phyloP scores from a whole-genome alignment of 1,140 invertebrate species.

The Camponotus floridanus region DNA sequence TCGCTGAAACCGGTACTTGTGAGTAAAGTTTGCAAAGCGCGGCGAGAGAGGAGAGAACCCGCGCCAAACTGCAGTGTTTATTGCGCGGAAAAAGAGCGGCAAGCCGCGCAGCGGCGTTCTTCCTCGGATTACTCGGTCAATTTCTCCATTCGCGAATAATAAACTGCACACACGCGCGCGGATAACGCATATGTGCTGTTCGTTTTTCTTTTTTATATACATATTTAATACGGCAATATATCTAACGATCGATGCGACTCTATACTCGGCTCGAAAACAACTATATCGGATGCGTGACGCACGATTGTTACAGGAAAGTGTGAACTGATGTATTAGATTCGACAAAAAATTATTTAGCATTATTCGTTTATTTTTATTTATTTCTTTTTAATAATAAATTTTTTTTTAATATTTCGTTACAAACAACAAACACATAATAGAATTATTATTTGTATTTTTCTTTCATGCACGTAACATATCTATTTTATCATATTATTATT shows the following conservation, averaged over 20 bases:
- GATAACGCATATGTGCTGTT: background rate
- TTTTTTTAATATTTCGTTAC: slow-evolving; percentile 4
- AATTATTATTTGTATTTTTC: no score
- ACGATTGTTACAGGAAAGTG: slow-evolving; percentile 28
- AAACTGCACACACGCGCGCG: background rate
- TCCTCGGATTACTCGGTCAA: slow-evolving; percentile 12
- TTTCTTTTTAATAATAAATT: background rate
- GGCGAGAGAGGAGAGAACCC: slow-evolving; percentile 47
- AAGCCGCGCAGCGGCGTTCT: slow-evolving; percentile 44
- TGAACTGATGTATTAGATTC: background rate
- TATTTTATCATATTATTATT: slow-evolving; percentile 3
- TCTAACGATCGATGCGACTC: slow-evolving; percentile 47
- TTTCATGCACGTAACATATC: background rate
- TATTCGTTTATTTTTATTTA: background rate
- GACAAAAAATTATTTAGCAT: slow-evolving; percentile 28
- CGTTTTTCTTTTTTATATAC: background rate
- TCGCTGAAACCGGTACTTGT: slow-evolving; percentile 51
- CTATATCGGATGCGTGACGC: slow-evolving; percentile 21
- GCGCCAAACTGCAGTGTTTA: slow-evolving; percentile 48
- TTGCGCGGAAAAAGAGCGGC: slow-evolving; percentile 68
- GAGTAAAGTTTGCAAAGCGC: slow-evolving; percentile 54
- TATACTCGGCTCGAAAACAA: slow-evolving; percentile 11
- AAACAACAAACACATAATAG: slow-evolving; percentile 10
- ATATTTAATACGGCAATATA: slow-evolving; percentile 44
- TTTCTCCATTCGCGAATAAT: slow-evolving; percentile 11